Evolutionary conservation across 2,888 invertebrate genomes (phyloP), one percentile per base, ranked within the genome.

Genomic region (Aricia artaxerxes): DNA sequence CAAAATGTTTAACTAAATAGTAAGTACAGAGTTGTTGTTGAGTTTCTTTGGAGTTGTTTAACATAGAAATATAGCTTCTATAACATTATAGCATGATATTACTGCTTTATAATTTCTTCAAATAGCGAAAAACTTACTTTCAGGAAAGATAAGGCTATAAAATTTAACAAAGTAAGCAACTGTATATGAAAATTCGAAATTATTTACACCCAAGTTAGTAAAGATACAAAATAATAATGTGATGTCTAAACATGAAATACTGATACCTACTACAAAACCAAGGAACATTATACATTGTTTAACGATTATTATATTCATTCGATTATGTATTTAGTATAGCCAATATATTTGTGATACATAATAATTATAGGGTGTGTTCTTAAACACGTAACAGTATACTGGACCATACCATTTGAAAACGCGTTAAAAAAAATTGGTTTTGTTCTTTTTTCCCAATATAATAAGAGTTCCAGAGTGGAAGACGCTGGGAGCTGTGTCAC

Each of bases 11-110:
- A 44, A n/a, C n/a, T 31, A 49, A 53, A 49, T 53, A 57, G 31
- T 76, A 76, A 76, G 57, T 76, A 76, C 76, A 76, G 49, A 76
- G 69, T 31, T 31, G 31, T 16, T 69, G 13, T 61, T 24, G 61
- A 24, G 24, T 64, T 31, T 64, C 64, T 64, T 64, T 31, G 31
- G 9, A 64, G 64, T 31, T 31, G 6, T 61, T 24, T 31, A 64
- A 24, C 64, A 61, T 2, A 9, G 31, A 31, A 31, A 64, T 31
- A 64, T 64, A 64, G 64, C 64, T 64, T 64, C 64, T 64, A 64
- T 31, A 64, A 11, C 24, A 2, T 24, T 24, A 24, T 61, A 61
- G 61, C 7, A n/a, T 7, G 24, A 24, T 9, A 61, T 9, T 24
- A 61, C 61, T 61, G 2, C 24, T 61, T 24, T 61, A 61, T 61